A percentile compares a stretch with the other conserved stretches of the same genome.
These are phyloP conservation scores for Germaria angustata DNA, from an alignment of 2,888 invertebrate species.

Conservation along the genomic window DNA sequence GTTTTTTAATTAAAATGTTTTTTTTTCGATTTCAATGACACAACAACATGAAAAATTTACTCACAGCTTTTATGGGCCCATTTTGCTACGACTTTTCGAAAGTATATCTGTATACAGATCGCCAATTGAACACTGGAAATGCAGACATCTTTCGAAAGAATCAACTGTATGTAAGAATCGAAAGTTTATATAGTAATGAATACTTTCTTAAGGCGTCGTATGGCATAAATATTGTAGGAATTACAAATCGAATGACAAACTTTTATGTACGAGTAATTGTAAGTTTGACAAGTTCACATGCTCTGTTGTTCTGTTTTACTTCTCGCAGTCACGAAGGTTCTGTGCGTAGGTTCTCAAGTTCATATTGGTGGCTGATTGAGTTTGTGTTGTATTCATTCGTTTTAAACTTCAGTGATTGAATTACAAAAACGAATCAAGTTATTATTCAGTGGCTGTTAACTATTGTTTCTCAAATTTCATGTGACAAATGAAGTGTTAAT, in stretches of 20 bases:
- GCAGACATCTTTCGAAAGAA: too few relatives aligned
- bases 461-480: constrained; percentile 46
- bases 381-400: not conserved
- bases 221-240: too few relatives aligned
- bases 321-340: constrained; percentile 51
- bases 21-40: constrained; percentile 27
- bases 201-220: too few relatives aligned
- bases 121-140: too few relatives aligned
- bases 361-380: constrained; percentile 26
- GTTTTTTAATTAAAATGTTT: not conserved
- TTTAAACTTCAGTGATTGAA: constrained; percentile 37
- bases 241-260: too few relatives aligned
- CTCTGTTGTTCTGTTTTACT: not conserved
- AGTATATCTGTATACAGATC: too few relatives aligned
- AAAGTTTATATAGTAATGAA: too few relatives aligned
- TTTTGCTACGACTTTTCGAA: too few relatives aligned
- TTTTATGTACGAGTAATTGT: too few relatives aligned
- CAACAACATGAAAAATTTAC: not conserved
- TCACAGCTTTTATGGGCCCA: too few relatives aligned
- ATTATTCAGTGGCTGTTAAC: constrained; percentile 10
- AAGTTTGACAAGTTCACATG: too few relatives aligned
- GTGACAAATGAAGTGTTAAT: constrained; percentile 45
- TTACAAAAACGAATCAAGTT: constrained; percentile 49
- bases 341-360: constrained; percentile 66
- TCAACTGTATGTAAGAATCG: too few relatives aligned